Base-by-base conservation (phyloP, 2,113 vertebrate species). In the Meleagris gallopavo region DNA sequence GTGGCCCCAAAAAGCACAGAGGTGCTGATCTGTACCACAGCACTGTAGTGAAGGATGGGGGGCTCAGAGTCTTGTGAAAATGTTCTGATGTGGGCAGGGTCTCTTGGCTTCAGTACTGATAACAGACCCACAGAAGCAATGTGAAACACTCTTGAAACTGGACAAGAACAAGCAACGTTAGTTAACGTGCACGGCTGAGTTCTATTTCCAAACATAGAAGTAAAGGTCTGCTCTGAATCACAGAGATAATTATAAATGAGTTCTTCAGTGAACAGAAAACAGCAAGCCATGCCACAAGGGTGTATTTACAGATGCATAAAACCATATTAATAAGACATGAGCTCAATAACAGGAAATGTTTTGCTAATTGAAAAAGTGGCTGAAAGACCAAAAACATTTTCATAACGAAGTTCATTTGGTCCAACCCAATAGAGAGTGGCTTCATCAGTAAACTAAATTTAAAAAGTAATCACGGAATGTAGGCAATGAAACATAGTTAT, bases 321-420 rank as follows among this genome's bases (percentile, higher is more conserved):
- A 92, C 55, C 16, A 43, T 30, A 92, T 32, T 67, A 81, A 78
- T 84, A 62, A 89, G 86, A 94, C 15, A 41, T 48, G 12, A 94
- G 73, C 34, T 83, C 81, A 52, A 66, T 48, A 78, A 73, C 3
- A 13, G 54, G 20, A 86, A 92, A 30, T 2, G 4, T n/a, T 86
- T 69, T 46, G 48, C 25, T 67, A 82, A 94, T 45, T 48, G 66
- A 79, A 61, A 78, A 91, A 73, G 48, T 17, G 29, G 27, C 86
- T 65, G 78, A 34, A 66, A 90, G 55, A 90, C 17, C 24, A 73
- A 45, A 92, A 85, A 22, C 40, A 70, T 27, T 85, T 84, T 48
- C 19, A 36, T 25, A 80, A 89, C 6, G 25, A 84, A 82, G 64
- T 61, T 79, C 60, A 58, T 25, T 70, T 70, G 36, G 71, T 85